Conservation (phyloP, 2,888 invertebrate genomes). For the Pasiphila rectangulata region DNA sequence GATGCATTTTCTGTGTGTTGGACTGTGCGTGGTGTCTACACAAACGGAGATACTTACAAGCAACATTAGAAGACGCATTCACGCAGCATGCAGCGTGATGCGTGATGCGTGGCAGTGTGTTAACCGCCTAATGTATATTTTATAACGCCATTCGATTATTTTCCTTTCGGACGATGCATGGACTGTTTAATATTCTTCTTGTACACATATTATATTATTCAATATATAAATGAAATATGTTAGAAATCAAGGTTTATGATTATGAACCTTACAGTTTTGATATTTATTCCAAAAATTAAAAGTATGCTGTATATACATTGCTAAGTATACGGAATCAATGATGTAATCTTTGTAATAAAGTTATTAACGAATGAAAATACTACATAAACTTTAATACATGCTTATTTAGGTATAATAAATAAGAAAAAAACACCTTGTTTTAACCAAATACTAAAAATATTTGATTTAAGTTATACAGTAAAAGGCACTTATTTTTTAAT, state of each 20-base stretch:
- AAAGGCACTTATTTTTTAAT: neutral
- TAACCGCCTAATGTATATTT: neutral
- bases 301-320: neutral
- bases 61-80: no score
- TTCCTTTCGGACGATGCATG: constrained; percentile 21
- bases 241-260: neutral
- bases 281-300: neutral
- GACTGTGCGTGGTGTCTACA: no score
- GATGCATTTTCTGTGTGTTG: no score
- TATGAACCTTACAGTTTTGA: neutral
- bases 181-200: constrained; percentile 15
- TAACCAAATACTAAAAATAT: constrained; percentile 66
- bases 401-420: no score
- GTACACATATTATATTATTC: neutral
- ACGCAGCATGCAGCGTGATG: no score
- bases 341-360: neutral
- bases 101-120: no score
- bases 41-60: no score
- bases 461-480: constrained; percentile 25
- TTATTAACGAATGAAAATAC: neutral
- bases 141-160: constrained; percentile 2
- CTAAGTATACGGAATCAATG: neutral
- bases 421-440: no score
- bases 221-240: neutral
- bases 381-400: neutral